A percentile compares a stretch with the other conserved stretches of the same genome.
phyloP scores from a whole-genome alignment of 2,888 invertebrate genomes.

The Cataglyphis albicans region DNA sequence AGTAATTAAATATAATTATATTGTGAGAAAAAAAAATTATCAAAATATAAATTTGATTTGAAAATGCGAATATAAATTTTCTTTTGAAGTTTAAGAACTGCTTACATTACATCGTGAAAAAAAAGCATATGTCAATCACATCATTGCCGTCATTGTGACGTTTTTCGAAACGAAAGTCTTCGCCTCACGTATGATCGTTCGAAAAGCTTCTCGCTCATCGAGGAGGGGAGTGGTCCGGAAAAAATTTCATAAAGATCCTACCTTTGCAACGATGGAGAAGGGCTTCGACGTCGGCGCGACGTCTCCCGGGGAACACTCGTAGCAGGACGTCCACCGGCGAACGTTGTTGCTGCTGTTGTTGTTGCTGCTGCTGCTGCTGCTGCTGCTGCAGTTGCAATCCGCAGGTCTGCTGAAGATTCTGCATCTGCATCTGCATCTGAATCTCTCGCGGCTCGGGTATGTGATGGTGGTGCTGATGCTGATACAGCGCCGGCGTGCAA shows the following conservation, averaged over 20 bases:
- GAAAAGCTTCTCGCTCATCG: background rate
- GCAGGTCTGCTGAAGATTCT: constrained; percentile 82
- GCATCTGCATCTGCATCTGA: constrained; percentile 84
- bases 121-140: background rate
- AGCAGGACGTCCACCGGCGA: constrained; percentile 95
- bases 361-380: constrained; percentile 80
- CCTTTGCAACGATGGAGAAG: constrained; percentile 93
- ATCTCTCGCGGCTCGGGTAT: constrained; percentile 82
- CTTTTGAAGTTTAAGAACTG: background rate
- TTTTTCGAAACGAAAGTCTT: background rate
- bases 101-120: background rate
- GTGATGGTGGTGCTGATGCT: constrained; percentile 83
- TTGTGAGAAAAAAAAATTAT: background rate
- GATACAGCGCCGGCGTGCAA: constrained; percentile 82
- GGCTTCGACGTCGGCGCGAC: constrained; percentile 94
- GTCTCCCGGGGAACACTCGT: constrained; percentile 95
- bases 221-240: background rate
- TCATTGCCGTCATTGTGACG: background rate
- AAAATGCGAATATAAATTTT: background rate
- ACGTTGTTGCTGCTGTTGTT: constrained; percentile 81
- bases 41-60: background rate
- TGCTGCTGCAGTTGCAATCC: constrained; percentile 80
- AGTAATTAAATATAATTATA: background rate
- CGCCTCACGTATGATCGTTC: background rate
- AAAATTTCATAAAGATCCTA: constrained; percentile 56